A percentile compares a stretch with the other conserved stretches of the same genome.
phyloP scores from a whole-genome alignment of 2,888 invertebrate species.

The Apantesis nais region DNA sequence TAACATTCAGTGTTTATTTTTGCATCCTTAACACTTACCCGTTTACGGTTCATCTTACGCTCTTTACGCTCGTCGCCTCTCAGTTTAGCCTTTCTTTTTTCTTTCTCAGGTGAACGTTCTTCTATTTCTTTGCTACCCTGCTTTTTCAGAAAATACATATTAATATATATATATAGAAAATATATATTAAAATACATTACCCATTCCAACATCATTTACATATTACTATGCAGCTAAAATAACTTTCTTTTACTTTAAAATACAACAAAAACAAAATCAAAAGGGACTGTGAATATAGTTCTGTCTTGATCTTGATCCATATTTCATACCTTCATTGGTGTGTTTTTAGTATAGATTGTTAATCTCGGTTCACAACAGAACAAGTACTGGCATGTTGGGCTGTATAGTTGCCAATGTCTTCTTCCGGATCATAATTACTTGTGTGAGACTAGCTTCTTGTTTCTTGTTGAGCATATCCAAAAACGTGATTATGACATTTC shows the following conservation, averaged over 20 bases:
- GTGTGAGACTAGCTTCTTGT: background rate
- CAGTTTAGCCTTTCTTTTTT: conserved; percentile 89
- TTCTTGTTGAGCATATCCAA: background rate
- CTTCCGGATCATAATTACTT: background rate
- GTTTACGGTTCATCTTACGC: conserved; percentile 91
- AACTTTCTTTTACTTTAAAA: conserved; percentile 18
- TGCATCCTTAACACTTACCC: conserved; percentile 82
- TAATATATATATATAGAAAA: conserved; percentile 31
- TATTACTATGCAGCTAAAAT: conserved; percentile 1
- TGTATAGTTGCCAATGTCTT: background rate
- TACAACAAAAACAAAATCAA: conserved; percentile 53
- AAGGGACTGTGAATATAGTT: conserved; percentile 69
- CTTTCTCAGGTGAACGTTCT: conserved; percentile 88
- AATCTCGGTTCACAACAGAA: background rate
- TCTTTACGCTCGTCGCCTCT: conserved; percentile 88
- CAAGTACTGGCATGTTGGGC: background rate
- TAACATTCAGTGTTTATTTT: background rate
- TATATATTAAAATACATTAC: background rate
- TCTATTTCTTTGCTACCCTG: conserved; percentile 86
- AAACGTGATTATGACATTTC: background rate
- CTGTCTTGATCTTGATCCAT: conserved; percentile 16
- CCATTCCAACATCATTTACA: background rate
- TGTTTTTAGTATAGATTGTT: background rate
- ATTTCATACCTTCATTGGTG: background rate
- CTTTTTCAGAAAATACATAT: conserved; percentile 69